These are phyloP conservation scores for Oxyruncus cristatus DNA, from an alignment of 2,113 vertebrate genomes.

Conservation along the genomic window DNA sequence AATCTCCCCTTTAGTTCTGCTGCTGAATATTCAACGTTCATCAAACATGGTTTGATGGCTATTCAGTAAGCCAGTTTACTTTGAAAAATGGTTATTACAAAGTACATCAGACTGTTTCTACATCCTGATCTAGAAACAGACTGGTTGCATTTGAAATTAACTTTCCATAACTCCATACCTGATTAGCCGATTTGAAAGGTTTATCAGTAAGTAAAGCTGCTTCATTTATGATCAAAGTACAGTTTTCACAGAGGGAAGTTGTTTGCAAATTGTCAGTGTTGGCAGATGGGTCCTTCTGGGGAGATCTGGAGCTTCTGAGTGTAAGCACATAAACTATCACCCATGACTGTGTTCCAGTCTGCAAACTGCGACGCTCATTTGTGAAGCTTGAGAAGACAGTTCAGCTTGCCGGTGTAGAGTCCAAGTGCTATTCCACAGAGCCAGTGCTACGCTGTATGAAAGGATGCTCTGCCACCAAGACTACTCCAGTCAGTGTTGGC, in stretches of 20 bases:
- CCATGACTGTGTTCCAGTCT: background rate
- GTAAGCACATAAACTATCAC: rapidly evolving
- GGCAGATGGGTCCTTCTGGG: background rate
- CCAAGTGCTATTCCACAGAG: slow-evolving; percentile 35
- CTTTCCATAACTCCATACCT: background rate
- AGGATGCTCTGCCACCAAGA: slow-evolving; percentile 61
- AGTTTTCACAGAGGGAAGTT: background rate
- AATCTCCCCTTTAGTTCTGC: background rate
- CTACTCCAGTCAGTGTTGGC: slow-evolving; percentile 61
- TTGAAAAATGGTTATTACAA: background rate
- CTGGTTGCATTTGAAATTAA: background rate
- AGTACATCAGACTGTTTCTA: background rate
- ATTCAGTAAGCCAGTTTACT: background rate
- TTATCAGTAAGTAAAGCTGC: background rate
- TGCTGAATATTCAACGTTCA: background rate
- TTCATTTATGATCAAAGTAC: background rate
- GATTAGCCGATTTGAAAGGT: background rate
- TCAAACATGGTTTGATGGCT: background rate
- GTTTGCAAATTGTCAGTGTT: background rate
- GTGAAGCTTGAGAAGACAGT: slow-evolving; percentile 45
- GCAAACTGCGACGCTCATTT: slow-evolving; percentile 28
- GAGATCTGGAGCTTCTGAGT: background rate
- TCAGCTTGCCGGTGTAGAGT: background rate
- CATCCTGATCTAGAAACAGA: background rate
- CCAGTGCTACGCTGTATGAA: slow-evolving; percentile 37